phyloP scores from a whole-genome alignment of 1,140 invertebrate genomes.

The Aradophagus sp. region DNA sequence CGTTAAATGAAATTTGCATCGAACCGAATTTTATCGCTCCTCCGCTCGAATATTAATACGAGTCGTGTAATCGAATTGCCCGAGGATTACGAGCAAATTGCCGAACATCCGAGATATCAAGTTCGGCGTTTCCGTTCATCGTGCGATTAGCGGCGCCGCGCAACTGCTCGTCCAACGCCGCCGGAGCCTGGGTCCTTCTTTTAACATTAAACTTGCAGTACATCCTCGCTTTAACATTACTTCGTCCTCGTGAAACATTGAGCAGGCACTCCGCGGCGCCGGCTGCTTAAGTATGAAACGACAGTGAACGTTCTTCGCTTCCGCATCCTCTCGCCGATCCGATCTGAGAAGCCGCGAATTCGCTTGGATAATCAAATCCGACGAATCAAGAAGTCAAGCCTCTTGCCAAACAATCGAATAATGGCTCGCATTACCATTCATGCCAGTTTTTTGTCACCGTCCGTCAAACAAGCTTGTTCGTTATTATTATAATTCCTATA shows the following conservation, averaged over 20 bases:
- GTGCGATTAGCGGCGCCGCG: constrained; percentile 48
- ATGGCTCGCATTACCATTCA: constrained; percentile 25
- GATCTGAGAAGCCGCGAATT: constrained; percentile 18
- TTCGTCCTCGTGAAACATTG: constrained; percentile 53
- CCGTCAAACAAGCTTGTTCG: constrained; percentile 15
- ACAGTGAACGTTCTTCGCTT: constrained; percentile 47
- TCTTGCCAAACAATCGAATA: constrained; percentile 13
- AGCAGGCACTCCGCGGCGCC: constrained; percentile 45
- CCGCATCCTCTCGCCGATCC: constrained; percentile 30
- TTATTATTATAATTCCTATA: constrained; percentile 28
- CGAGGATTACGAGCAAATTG: constrained; percentile 57
- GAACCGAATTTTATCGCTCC: constrained; percentile 54
- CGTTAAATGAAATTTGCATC: constrained; percentile 51
- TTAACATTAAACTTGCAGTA: constrained; percentile 59
- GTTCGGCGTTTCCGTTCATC: constrained; percentile 56
- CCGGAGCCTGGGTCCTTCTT: constrained; percentile 43
- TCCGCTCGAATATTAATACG: constrained; percentile 53
- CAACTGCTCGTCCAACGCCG: constrained; percentile 37
- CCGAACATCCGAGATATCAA: constrained; percentile 58
- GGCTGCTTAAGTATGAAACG: constrained; percentile 54
- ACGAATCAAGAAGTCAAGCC: constrained; percentile 31
- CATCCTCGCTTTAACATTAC: constrained; percentile 59
- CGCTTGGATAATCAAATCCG: constrained; percentile 32
- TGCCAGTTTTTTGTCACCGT: constrained; percentile 25
- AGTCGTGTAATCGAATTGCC: constrained; percentile 57